phyloP scores from a whole-genome alignment of 2,797 vertebrate genomes.

The Lates japonicus region DNA sequence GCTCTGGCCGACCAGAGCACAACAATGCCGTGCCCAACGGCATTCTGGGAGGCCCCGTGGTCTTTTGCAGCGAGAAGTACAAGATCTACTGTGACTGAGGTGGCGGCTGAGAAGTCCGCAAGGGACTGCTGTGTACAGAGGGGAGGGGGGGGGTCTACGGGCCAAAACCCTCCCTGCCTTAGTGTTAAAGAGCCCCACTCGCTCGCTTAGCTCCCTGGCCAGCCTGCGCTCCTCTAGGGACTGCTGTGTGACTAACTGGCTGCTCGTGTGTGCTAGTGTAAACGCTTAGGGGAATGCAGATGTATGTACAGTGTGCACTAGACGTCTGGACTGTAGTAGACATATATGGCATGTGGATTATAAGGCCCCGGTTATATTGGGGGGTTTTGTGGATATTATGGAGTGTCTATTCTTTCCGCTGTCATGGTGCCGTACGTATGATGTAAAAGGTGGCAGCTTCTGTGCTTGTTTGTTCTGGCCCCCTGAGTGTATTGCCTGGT shows the following conservation, averaged over 20 bases:
- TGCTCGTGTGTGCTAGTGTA: conserved; percentile 88
- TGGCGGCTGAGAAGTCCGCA: conserved; percentile 54
- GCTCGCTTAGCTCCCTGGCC: conserved; percentile 86
- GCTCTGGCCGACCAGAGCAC: conserved; percentile 87
- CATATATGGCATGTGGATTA: conserved; percentile 84
- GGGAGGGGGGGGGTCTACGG: conserved; percentile 43
- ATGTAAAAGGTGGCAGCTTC: conserved; percentile 80
- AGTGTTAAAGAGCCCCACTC: conserved; percentile 86
- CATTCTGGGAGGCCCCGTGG: conserved; percentile 83
- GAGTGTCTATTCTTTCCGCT: conserved; percentile 85
- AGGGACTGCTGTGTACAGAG: conserved; percentile 83
- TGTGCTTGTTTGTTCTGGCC: conserved; percentile 67
- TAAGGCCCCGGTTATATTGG: conserved; percentile 71
- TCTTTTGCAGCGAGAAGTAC: conserved; percentile 98
- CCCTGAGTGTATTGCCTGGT: conserved; percentile 72
- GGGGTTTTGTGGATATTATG: conserved; percentile 81
- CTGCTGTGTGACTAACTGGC: conserved; percentile 80
- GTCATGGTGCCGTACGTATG: conserved; percentile 83
- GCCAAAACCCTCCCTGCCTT: conserved; percentile 71
- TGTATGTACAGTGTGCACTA: conserved; percentile 81
- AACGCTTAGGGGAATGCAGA: conserved; percentile 85
- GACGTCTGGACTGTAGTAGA: conserved; percentile 84
- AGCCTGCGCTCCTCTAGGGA: conserved; percentile 84
- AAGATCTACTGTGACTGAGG: conserved; percentile 98
- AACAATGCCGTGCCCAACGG: conserved; percentile 83